Evolutionary conservation across 2,797 vertebrate genomes (phyloP), one percentile per base, ranked within the genome.

Genomic region (Pipistrellus pygmaeus): DNA sequence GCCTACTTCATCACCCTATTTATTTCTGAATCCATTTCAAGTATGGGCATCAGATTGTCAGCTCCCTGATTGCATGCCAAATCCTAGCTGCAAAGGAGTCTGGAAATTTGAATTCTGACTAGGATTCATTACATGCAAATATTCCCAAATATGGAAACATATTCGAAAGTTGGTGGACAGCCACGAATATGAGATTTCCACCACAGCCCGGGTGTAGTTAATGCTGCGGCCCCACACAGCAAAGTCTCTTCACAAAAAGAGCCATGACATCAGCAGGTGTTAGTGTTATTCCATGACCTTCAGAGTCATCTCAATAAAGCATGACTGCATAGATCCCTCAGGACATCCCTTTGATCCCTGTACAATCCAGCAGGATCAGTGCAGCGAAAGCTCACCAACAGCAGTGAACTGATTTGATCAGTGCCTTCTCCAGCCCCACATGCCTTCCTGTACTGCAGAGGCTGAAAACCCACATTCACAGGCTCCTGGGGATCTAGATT

Each of bases 21-120:
- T 20, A 13, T 72, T 80, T 88, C 84, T 25, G 23, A 71, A 23
- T 72, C 25, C 38, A 77, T 53, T 20, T 76, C 32, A 48, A 30
- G 66, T 25, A 20, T n/a, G 3, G 23, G 1, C 6, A 38, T 76
- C 10, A 18, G 32, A 46, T 9, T 46, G 46, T 46, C 21, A 72
- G 62, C 60, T 20, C 35, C 62, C 20, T 66, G 73, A 53, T 84
- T 17, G 14, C 8, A 8, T 62, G 38, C 48, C 4, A 46, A 69
- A 90, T 76, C 41, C 25, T 68, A 55, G 62, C 44, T 77, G 84
- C 62, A 85, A 71, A 73, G 41, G 55, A n/a, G n/a, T 41, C 55
- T 82, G 84, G 46, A 77, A 76, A 77, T 8, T 85, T 73, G 82
- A 80, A 93, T 75, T 80, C n/a, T 72, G 60, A 85, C 53, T 46